A percentile compares a stretch with the other conserved stretches of the same genome.
Evolutionary conservation across 2,888 invertebrate species (phyloP).

Genomic region (Troilus luridus): DNA sequence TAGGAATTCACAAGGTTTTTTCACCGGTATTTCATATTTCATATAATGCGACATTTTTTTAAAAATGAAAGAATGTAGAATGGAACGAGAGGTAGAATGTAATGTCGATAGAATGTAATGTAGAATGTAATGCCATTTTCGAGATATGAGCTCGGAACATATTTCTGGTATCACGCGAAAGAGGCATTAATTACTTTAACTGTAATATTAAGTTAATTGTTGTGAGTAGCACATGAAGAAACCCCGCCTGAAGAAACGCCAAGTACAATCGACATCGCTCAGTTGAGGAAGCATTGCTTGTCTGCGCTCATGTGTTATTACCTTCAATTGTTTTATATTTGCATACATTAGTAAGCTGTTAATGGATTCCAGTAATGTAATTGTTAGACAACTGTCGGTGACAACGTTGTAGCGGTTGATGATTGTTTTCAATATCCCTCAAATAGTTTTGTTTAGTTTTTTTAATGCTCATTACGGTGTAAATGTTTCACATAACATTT

Average conservation of each 20-base stretch:
- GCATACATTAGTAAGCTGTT: neutral
- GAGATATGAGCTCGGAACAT: neutral
- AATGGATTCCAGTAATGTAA: neutral
- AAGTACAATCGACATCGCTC: neutral
- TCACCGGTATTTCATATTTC: neutral
- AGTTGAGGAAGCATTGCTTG: neutral
- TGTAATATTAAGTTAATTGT: conserved; percentile 21
- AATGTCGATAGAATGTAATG: neutral
- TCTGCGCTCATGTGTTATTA: no score
- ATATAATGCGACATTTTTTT: neutral
- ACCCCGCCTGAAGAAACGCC: neutral
- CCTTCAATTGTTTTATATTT: neutral
- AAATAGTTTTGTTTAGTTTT: no score
- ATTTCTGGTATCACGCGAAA: neutral
- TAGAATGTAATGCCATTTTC: neutral
- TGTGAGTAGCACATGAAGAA: neutral
- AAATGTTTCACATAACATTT: no score
- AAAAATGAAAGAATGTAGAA: neutral
- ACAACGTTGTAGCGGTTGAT: no score
- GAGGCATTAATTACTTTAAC: conserved; percentile 2
- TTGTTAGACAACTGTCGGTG: neutral
- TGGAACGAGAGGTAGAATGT: neutral
- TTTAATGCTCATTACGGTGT: no score
- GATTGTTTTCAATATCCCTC: no score
- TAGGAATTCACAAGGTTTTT: no score